Percentiles rank a stretch among this genome's conserved stretches.
Conservation (phyloP, 2,113 vertebrate species). For the Corythoichthys haematopterus region DNA sequence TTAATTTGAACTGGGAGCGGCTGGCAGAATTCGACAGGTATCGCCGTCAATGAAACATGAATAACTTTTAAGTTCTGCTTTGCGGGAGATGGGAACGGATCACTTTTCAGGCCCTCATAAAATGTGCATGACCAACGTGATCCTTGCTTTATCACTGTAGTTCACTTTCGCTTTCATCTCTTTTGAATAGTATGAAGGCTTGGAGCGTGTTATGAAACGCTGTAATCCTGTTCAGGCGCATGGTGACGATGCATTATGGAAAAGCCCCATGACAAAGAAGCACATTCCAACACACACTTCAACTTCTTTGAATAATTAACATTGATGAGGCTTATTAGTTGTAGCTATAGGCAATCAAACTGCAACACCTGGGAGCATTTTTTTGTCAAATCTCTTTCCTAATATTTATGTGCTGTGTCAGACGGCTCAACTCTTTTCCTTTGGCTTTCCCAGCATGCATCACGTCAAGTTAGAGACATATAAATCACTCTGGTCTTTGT, state of each 20-base stretch:
- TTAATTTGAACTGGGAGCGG: neutral
- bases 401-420: constrained; percentile 14
- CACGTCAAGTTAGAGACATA: constrained; percentile 1
- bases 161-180: constrained; percentile 48
- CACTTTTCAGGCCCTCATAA: constrained; percentile 46
- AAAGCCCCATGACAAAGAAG: constrained; percentile 26
- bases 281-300: constrained; percentile 46
- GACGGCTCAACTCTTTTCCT: constrained; percentile 12
- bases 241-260: constrained; percentile 40
- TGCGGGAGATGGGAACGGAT: constrained; percentile 18
- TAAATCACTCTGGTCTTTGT: constrained; percentile 1
- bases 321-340: constrained; percentile 38
- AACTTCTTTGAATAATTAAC: constrained; percentile 65
- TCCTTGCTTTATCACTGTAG: constrained; percentile 48
- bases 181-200: constrained; percentile 6
- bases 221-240: constrained; percentile 27
- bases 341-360: constrained; percentile 41
- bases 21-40: no score
- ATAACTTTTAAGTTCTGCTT: constrained; percentile 2
- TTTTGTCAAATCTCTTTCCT: constrained; percentile 6
- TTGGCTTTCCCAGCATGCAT: constrained; percentile 29
- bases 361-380: constrained; percentile 28
- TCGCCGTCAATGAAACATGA: no score
- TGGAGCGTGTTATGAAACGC: constrained; percentile 4
- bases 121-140: constrained; percentile 45